Conservation (phyloP, 2,113 vertebrate species). For the Pachypanchax playfairii region DNA sequence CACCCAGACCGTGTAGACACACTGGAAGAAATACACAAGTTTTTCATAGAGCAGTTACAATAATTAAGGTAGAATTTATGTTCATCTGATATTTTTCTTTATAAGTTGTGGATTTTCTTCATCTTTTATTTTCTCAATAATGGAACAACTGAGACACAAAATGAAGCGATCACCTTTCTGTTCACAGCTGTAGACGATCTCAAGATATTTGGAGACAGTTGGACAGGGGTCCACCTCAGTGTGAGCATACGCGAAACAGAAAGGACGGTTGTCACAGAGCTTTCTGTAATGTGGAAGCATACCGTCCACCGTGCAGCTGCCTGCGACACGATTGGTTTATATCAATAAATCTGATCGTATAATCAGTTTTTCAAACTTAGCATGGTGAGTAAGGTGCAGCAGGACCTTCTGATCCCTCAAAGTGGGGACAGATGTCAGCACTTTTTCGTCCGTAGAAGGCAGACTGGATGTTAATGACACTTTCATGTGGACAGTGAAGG, state of each 20-base stretch:
- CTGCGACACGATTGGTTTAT: too few relatives aligned
- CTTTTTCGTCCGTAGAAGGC: slow-evolving; percentile 77
- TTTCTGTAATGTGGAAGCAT: slow-evolving; percentile 63
- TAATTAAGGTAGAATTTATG: too few relatives aligned
- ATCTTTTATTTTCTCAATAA: too few relatives aligned
- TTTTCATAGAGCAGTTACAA: too few relatives aligned
- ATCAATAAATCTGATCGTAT: too few relatives aligned
- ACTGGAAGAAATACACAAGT: slow-evolving; percentile 67
- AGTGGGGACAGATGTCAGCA: slow-evolving; percentile 68
- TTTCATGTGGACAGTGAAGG: slow-evolving; percentile 75
- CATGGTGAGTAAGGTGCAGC: neutral
- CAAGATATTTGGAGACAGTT: slow-evolving; percentile 74
- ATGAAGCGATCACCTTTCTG: slow-evolving; percentile 69
- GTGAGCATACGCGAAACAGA: slow-evolving; percentile 67
- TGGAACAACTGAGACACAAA: too few relatives aligned
- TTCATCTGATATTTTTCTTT: too few relatives aligned
- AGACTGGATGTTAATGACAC: slow-evolving; percentile 80
- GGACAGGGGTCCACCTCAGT: slow-evolving; percentile 75
- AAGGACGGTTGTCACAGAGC: slow-evolving; percentile 71
- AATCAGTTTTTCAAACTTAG: neutral
- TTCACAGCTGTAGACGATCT: slow-evolving; percentile 80
- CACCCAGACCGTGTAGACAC: slow-evolving; percentile 78
- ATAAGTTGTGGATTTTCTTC: too few relatives aligned
- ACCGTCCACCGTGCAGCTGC: slow-evolving; percentile 66
- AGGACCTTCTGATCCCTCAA: slow-evolving; percentile 47